phyloP scores from a whole-genome alignment of 2,113 vertebrate species.

The Oenanthe melanoleuca region DNA sequence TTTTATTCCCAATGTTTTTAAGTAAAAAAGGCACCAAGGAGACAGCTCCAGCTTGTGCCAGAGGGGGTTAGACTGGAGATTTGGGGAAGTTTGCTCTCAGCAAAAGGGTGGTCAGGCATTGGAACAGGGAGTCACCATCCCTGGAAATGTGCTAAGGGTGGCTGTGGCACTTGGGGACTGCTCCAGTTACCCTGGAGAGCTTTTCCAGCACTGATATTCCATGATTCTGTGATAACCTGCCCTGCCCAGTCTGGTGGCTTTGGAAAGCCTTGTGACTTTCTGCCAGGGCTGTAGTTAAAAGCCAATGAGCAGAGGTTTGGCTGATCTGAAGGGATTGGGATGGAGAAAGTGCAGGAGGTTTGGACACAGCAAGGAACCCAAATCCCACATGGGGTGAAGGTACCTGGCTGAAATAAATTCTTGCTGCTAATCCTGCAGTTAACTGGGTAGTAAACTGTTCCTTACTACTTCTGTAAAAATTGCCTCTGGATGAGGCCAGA shows the following conservation, averaged over 20 bases:
- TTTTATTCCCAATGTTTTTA: neutral
- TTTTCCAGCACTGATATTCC: neutral
- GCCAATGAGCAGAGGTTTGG: neutral
- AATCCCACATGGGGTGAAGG: neutral
- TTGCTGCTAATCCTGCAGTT: neutral
- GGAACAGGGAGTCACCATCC: neutral
- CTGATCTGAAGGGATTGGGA: accelerated
- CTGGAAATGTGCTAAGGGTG: neutral
- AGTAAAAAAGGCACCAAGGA: neutral
- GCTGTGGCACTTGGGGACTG: neutral
- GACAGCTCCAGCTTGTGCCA: accelerated
- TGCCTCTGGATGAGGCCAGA: accelerated
- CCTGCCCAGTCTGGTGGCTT: neutral
- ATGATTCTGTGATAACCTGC: neutral
- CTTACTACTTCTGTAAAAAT: neutral
- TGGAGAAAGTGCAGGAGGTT: neutral
- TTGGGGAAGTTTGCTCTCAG: neutral
- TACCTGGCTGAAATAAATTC: neutral
- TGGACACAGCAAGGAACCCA: accelerated
- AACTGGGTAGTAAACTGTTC: neutral
- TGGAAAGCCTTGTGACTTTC: neutral
- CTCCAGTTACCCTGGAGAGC: neutral
- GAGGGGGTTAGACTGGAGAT: accelerated
- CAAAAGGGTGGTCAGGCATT: neutral
- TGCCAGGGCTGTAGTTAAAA: neutral